A percentile compares a stretch with the other conserved stretches of the same genome.
Conservation (phyloP, 2,113 vertebrate species). For the Larimichthys polyactis region DNA sequence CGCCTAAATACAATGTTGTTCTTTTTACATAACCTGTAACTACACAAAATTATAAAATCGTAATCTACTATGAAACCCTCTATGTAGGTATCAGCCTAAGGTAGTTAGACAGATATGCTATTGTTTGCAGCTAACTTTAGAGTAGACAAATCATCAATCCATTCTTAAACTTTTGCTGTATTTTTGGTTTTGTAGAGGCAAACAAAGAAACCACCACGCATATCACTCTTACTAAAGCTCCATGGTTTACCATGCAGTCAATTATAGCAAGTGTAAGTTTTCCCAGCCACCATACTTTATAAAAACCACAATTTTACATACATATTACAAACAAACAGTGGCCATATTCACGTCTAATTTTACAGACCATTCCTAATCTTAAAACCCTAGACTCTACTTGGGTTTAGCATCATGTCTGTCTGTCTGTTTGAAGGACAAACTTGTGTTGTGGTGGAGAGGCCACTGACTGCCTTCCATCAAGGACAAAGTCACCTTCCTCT, state of each 20-base stretch:
- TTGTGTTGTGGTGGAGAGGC: conserved; percentile 49
- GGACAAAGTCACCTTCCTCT: conserved; percentile 77
- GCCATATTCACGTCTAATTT: not conserved
- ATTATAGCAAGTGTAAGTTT: not conserved
- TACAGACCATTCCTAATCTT: conserved; percentile 6
- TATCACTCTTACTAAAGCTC: not conserved
- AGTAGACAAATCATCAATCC: not conserved
- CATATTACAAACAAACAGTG: not conserved
- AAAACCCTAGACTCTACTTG: not conserved
- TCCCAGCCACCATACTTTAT: not conserved
- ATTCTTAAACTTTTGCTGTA: not conserved
- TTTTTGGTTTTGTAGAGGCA: not conserved
- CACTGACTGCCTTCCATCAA: conserved; percentile 71
- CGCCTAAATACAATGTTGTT: not conserved
- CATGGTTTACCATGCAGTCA: not conserved
- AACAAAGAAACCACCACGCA: not conserved
- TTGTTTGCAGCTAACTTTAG: not conserved
- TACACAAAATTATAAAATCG: not conserved
- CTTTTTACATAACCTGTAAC: not conserved
- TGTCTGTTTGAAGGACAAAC: conserved; percentile 28
- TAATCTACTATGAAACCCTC: not conserved
- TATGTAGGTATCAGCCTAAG: not conserved
- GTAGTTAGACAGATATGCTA: too few relatives aligned
- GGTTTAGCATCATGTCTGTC: conserved; percentile 6
- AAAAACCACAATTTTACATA: not conserved